Evolutionary conservation across 2,888 invertebrate genomes (phyloP).

Genomic region (Cheilosia variabilis): DNA sequence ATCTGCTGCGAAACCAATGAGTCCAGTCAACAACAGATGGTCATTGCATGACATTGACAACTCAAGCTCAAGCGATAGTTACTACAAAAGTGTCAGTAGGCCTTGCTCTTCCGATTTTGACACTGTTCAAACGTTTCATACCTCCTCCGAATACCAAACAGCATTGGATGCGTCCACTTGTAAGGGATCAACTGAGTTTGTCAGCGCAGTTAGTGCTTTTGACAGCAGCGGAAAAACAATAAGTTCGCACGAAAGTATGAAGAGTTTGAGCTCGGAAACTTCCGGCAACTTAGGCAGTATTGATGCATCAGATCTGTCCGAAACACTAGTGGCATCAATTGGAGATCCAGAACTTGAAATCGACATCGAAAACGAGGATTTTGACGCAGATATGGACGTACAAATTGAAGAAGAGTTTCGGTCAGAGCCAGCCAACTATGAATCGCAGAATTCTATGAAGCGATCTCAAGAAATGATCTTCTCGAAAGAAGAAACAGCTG

Average conservation of each 20-base stretch:
- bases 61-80: conserved; percentile 95
- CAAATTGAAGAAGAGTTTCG: conserved; percentile 75
- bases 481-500: conserved; percentile 86
- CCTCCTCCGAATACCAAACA: conserved; percentile 94
- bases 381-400: conserved; percentile 78
- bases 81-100: conserved; percentile 91
- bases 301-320: conserved; percentile 95
- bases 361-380: conserved; percentile 84
- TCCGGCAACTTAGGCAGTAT: conserved; percentile 95
- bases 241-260: conserved; percentile 96
- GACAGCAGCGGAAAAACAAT: conserved; percentile 82
- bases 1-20: neutral
- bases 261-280: conserved; percentile 94
- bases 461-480: conserved; percentile 96
- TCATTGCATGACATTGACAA: conserved; percentile 92
- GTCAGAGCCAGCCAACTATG: conserved; percentile 80
- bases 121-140: conserved; percentile 89
- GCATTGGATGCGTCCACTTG: conserved; percentile 90
- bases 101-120: conserved; percentile 95
- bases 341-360: conserved; percentile 88
- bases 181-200: conserved; percentile 93
- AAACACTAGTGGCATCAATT: conserved; percentile 95
- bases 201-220: conserved; percentile 93
- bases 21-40: conserved; percentile 85
- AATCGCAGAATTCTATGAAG: conserved; percentile 90